Base-by-base conservation (phyloP, 2,797 vertebrate genomes). In the Alectoris magna region DNA sequence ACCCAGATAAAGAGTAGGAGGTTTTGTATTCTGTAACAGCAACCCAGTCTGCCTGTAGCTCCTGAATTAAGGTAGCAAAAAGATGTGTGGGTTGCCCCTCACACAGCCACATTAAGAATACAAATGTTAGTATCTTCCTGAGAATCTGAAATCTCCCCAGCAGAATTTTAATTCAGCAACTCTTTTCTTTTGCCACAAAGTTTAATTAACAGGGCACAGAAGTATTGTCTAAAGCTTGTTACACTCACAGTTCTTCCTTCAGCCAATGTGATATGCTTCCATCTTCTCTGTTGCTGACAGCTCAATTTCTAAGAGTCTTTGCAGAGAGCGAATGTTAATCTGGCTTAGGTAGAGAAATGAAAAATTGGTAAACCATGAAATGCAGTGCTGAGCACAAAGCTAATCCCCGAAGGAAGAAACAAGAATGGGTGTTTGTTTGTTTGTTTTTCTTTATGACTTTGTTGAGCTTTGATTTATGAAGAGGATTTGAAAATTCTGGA, bases 401-500 rank as follows among this genome's bases (percentile, higher is more conserved):
- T 93, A 92, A 95, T 84, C 82, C 71, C 89, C 82, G 90, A 86
- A 95, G n/a, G 58, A 91, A 85, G 51, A 77, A 92, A 91, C 44
- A 70, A 84, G 6, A 76, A 91, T 48, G 67, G 56, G 11, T 19
- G 19, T 19, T 31, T 56, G 11, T 21, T 58, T 22, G 27, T 53
- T 21, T 43, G 18, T 22, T 43, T 66, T 14, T 64, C 72, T 58
- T n/a, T 22, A 24, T 44, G 14, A 49, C 23, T 90, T 87, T 56
- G 16, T 60, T 51, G 49, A 4, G 10, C 72, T 91, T 66, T 87
- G 46, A 88, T 84, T 67, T 77, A 74, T 21, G 34, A 78, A 70
- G 56, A 83, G 22, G 51, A 72, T 15, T 11, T 70, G 39, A 83
- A 93, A 66, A 16, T 51, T 88, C 46, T 78, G 36, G 58, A 41